Evolutionary conservation across 2,888 invertebrate species (phyloP).

Genomic region (Phasia obesa): DNA sequence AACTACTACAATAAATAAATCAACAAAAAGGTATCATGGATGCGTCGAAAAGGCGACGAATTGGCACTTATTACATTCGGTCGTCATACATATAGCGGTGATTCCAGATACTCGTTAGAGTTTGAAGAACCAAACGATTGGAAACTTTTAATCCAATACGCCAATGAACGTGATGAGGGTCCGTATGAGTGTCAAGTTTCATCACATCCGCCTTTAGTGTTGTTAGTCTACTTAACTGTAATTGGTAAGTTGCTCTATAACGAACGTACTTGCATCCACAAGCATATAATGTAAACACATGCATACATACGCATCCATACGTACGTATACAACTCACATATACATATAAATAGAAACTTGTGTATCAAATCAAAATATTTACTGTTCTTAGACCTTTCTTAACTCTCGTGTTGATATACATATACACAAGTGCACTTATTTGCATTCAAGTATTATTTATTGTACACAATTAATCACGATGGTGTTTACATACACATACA

Average conservation of each 20-base stretch:
- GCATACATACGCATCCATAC: no score
- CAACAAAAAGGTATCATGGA: slow-evolving; percentile 86
- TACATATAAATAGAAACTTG: background rate
- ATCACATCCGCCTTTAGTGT: slow-evolving; percentile 89
- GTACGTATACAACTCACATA: slow-evolving; percentile 1
- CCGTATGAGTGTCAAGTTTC: slow-evolving; percentile 91
- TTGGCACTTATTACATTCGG: slow-evolving; percentile 88
- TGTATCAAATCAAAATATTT: slow-evolving; percentile 44
- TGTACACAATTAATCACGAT: background rate
- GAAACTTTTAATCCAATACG: slow-evolving; percentile 88
- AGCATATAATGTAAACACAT: background rate
- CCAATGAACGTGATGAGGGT: slow-evolving; percentile 90
- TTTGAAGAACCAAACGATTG: slow-evolving; percentile 90
- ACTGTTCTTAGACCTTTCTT: background rate
- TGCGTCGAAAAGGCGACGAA: slow-evolving; percentile 86
- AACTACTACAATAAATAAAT: slow-evolving; percentile 37
- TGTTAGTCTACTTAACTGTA: slow-evolving; percentile 87
- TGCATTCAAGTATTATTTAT: background rate
- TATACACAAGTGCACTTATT: background rate
- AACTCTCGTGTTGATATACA: background rate
- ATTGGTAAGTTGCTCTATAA: slow-evolving; percentile 85
- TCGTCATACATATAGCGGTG: slow-evolving; percentile 85
- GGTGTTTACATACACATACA: background rate
- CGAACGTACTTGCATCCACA: background rate
- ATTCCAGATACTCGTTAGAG: slow-evolving; percentile 87